phyloP scores from a whole-genome alignment of 1,140 invertebrate genomes.

The Brachionus koreanus region DNA sequence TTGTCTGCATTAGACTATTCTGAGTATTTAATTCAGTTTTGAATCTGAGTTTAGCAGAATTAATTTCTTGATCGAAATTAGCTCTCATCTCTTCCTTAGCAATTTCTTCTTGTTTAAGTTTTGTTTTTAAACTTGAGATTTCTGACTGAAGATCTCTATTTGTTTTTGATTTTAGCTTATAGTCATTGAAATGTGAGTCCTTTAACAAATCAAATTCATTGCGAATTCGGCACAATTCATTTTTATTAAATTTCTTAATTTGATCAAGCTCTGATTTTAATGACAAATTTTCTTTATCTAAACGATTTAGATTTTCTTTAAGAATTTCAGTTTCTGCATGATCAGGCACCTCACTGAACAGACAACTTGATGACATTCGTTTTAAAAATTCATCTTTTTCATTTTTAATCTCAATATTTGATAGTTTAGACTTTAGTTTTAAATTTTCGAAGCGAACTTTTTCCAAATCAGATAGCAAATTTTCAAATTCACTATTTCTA shows the following conservation, averaged over 20 bases:
- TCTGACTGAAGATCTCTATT: background rate
- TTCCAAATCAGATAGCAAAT: background rate
- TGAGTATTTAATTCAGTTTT: background rate
- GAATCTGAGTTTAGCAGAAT: background rate
- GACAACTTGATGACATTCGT: background rate
- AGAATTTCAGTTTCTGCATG: background rate
- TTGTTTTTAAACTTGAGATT: background rate
- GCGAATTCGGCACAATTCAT: background rate
- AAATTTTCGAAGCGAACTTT: background rate
- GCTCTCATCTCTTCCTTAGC: background rate
- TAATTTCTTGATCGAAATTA: background rate
- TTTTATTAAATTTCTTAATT: background rate
- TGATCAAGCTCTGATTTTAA: background rate
- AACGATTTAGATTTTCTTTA: background rate
- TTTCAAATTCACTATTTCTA: background rate
- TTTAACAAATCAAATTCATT: background rate
- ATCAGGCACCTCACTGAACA: background rate
- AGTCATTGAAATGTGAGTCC: background rate
- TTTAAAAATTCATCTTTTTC: background rate
- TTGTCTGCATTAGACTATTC: background rate
- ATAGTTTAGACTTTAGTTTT: background rate
- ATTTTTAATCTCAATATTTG: background rate
- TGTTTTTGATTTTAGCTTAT: conserved; percentile 8
- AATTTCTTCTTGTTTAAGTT: background rate
- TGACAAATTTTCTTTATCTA: background rate